These are phyloP conservation scores for Campaea margaritaria DNA, from an alignment of 2,888 invertebrate species.

Conservation along the genomic window DNA sequence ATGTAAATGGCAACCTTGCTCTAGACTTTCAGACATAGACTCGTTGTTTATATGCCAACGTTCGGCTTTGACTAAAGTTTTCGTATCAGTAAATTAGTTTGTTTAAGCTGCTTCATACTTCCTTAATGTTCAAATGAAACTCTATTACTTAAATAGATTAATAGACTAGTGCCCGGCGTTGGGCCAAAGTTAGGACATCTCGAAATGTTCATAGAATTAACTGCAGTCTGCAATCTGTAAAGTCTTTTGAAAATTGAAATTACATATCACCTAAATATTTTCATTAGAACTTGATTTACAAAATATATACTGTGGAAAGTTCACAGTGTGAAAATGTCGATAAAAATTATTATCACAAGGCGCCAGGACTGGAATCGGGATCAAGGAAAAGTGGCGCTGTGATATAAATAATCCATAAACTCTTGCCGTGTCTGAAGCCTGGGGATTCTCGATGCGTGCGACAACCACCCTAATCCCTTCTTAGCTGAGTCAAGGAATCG, in stretches of 20 bases:
- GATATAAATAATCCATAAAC: slow-evolving; percentile 55
- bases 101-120: slow-evolving; percentile 12
- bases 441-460: slow-evolving; percentile 62
- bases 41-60: slow-evolving; percentile 29
- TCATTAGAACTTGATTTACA: no score
- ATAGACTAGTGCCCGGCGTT: no score
- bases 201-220: no score
- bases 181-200: no score
- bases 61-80: slow-evolving; percentile 21
- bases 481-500: slow-evolving; percentile 72
- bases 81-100: slow-evolving; percentile 30
- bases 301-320: no score
- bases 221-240: no score
- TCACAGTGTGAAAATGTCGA: slow-evolving; percentile 4
- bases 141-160: slow-evolving; percentile 4
- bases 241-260: no score
- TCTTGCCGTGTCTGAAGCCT: slow-evolving; percentile 44
- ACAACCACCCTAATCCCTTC: slow-evolving; percentile 71
- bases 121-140: slow-evolving; percentile 16
- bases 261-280: no score
- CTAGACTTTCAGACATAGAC: slow-evolving; percentile 9
- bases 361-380: slow-evolving; percentile 31
- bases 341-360: slow-evolving; percentile 27
- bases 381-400: slow-evolving; percentile 39
- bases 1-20: slow-evolving; percentile 8